Evolutionary conservation across 2,888 invertebrate genomes (phyloP), one percentile per base, ranked within the genome.

Genomic region (Drosophila emarginata): DNA sequence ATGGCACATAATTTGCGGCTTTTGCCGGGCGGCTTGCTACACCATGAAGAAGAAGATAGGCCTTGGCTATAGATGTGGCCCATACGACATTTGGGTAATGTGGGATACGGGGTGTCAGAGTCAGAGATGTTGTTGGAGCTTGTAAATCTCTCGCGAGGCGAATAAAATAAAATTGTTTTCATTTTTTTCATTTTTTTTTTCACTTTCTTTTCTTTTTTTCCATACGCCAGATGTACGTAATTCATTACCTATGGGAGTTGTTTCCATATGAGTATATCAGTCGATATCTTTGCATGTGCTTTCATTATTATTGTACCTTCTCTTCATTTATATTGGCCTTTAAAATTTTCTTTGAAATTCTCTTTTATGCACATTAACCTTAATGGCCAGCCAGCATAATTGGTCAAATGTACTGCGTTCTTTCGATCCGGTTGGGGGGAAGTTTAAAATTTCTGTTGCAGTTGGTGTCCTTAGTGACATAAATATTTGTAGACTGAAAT

Each of bases 1-100:
- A 89, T 89, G 88, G 80, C 85, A 81, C 83, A 89, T 89, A 89
- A 89, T 89, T 89, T 89, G 85, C 74, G 79, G 88, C 81, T 84
- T 84, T 82, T 81, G 74, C 63, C 70, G 21, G 11, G 45, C 54
- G 54, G 53, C 72, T 57, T 61, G 66, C 74, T 78, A 57, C 59
- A 45, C 39, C 51, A 50, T 36, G 53, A 21, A n/a, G 66, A 21
- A n/a, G 66, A 64, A 65, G 56, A 62, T 54, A 60, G 56, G 56
- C 59, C 62, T 52, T 72, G 26, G 12, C 18, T 11, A 21, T 21
- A 21, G 9, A 28, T 40, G 18, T 40, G 18, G 21, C 40, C 15
- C 15, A 45, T 18, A 51, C 40, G 21, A 39, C 40, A 53, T 45
- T 37, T 45, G 54, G 70, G 54, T 65, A 65, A 70, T 64, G 69